phyloP scores from a whole-genome alignment of 2,888 invertebrate species.

The Liodrosophila aerea region DNA sequence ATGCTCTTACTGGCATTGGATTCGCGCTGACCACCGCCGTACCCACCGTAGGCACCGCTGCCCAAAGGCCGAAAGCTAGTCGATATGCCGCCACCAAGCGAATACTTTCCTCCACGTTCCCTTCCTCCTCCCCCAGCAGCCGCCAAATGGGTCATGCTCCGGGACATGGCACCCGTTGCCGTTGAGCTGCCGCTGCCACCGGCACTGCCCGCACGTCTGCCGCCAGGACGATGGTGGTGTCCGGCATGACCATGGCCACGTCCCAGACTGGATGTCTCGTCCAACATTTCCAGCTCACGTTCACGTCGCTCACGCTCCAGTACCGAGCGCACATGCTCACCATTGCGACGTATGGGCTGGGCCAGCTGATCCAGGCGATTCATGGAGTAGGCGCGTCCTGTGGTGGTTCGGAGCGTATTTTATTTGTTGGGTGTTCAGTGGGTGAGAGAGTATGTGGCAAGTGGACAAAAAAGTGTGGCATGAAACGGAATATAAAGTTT shows the following conservation, averaged over 20 bases:
- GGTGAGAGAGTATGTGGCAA: not conserved
- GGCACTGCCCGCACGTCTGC: slow-evolving; percentile 41
- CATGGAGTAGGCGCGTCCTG: slow-evolving; percentile 96
- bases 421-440: slow-evolving; percentile 18
- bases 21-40: slow-evolving; percentile 74
- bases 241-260: not conserved
- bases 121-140: slow-evolving; percentile 56
- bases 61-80: slow-evolving; percentile 80
- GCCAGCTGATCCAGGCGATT: slow-evolving; percentile 94
- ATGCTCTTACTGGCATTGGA: slow-evolving; percentile 83
- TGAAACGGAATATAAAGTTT: slow-evolving; percentile 1
- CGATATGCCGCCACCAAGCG: slow-evolving; percentile 78
- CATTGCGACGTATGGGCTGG: slow-evolving; percentile 86
- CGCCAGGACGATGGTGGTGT: too few species aligned
- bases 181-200: slow-evolving; percentile 55
- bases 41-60: too few species aligned
- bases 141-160: slow-evolving; percentile 88
- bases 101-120: slow-evolving; percentile 69
- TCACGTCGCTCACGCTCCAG: slow-evolving; percentile 82
- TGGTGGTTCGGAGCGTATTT: not conserved
- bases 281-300: slow-evolving; percentile 80
- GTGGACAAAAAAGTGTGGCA: too few species aligned
- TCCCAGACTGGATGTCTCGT: slow-evolving; percentile 65
- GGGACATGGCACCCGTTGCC: slow-evolving; percentile 83
- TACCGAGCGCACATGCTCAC: slow-evolving; percentile 82